Evolutionary conservation across 2,888 invertebrate species (phyloP).

Genomic region (Acleris laterana): DNA sequence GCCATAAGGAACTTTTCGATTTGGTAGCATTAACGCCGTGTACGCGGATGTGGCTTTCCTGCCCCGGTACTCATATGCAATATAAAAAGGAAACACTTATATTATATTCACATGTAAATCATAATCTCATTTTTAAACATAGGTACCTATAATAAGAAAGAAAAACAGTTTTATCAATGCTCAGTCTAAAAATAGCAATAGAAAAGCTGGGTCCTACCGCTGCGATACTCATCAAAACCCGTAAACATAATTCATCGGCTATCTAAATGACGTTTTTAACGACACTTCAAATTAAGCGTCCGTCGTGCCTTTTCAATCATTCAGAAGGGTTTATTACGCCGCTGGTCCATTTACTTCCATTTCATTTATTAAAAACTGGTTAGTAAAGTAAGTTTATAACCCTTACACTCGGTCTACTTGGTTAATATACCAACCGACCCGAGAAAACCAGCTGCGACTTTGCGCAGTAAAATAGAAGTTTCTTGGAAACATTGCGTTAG

Average conservation of each 20-base stretch:
- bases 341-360: constrained; percentile 49
- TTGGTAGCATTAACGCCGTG: neutral
- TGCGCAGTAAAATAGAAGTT: neutral
- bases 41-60: constrained; percentile 34
- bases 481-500: neutral
- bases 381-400: neutral
- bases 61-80: constrained; percentile 4
- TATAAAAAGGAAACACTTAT: neutral
- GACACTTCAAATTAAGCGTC: constrained; percentile 54
- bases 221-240: constrained; percentile 37
- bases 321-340: constrained; percentile 49
- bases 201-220: neutral
- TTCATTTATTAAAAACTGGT: constrained; percentile 38
- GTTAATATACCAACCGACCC: neutral
- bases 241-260: constrained; percentile 41
- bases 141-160: too few relatives aligned
- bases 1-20: neutral
- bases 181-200: neutral
- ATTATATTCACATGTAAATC: too few relatives aligned
- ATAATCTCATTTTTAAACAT: too few relatives aligned
- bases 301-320: constrained; percentile 55
- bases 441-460: neutral
- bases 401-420: neutral
- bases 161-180: too few relatives aligned
- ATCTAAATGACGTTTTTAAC: constrained; percentile 56